Evolutionary conservation across 2,888 invertebrate species (phyloP), one percentile per base, ranked within the genome.

Genomic region (Corbicula japonica): DNA sequence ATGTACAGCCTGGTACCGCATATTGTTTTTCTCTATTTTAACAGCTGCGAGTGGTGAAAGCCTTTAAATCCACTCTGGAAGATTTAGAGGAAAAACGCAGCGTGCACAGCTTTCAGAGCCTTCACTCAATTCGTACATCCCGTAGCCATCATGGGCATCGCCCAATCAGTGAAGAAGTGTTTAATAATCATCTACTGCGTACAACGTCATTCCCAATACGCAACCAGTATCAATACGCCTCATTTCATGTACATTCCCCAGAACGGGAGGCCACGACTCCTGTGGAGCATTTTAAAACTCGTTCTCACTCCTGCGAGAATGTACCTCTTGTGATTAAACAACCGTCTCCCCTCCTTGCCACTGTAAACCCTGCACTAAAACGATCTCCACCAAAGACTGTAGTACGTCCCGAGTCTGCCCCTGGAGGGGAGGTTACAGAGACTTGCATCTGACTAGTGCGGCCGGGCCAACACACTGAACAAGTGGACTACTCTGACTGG

Each of bases 41-140:
- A 96, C 98, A 99, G 99, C 97, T 99, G 95, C 98, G 99, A 95
- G 99, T 99, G 95, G 98, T 99, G 95, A 97, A 98, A 95, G 99
- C 99, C 94, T 99, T 99, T 97, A 98, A 97, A 96, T 98, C 98
- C 93, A 98, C 97, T 94, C 96, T 99, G 96, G 99, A 99, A 96
- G 99, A 99, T 95, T 95, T 99, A 95, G 99, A 98, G 95, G 99
- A 99, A 95, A 97, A 98, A 93, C 97, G 99, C 94, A 98, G 98
- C 94, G 96, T 98, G 95, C 98, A 98, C 96, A 98, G 98, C 95
- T 92, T 89, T 87, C 92, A 92, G 86, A 92, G 92, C 81, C 90
- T 91, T 75, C 92, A 91, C 87, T 90, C 91, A 84, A 86, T 92
- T 62, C 91, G 91, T 80, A 90, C 88, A 94, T 96, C 96, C 93